A percentile compares a stretch with the other conserved stretches of the same genome.
Conservation (phyloP, 2,113 vertebrate species). For the Callochromis pleurospilus region DNA sequence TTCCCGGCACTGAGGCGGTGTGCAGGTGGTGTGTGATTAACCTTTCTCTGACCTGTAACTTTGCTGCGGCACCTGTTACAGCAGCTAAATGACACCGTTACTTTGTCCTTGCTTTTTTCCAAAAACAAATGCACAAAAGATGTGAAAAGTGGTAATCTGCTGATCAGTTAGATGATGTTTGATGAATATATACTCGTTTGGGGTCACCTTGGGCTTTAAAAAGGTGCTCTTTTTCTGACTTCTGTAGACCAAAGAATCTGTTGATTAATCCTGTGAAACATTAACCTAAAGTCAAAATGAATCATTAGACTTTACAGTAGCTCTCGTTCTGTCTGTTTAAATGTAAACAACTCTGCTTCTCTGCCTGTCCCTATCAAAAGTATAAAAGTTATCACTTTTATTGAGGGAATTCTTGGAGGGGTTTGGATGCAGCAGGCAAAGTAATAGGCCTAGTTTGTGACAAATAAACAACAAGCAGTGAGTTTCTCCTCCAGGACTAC, state of each 20-base stretch:
- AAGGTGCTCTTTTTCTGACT: background rate
- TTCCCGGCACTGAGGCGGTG: background rate
- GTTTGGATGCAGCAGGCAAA: background rate
- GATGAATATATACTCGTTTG: background rate
- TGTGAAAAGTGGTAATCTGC: background rate
- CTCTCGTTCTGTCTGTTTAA: fast-evolving
- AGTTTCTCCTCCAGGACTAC: background rate
- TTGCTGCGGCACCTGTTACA: background rate
- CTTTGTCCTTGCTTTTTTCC: background rate
- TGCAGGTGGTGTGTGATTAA: background rate
- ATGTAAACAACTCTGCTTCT: background rate
- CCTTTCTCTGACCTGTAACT: background rate
- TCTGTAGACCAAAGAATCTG: background rate
- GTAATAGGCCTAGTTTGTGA: background rate
- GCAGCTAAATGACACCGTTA: background rate
- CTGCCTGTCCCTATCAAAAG: background rate
- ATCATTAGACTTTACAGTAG: background rate
- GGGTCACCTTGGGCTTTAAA: background rate
- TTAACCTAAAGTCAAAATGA: background rate
- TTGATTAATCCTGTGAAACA: background rate
- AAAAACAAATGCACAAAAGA: background rate
- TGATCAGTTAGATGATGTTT: background rate
- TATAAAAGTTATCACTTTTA: background rate
- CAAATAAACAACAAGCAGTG: background rate
- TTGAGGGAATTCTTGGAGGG: background rate